Conservation (phyloP, 2,113 vertebrate genomes). For the Casuarius casuarius region DNA sequence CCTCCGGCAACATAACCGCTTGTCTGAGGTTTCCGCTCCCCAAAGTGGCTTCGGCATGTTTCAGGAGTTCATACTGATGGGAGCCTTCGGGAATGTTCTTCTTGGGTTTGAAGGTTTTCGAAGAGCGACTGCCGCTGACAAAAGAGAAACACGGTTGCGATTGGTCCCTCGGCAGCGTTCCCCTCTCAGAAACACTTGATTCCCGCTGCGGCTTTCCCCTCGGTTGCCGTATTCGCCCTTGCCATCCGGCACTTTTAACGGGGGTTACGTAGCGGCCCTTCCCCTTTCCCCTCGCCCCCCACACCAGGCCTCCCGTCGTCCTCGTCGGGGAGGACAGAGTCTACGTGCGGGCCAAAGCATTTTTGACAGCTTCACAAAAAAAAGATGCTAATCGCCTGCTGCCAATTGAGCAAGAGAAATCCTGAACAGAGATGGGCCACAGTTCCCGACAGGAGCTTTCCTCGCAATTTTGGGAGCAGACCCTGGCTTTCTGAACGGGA, state of each 20-base stretch:
- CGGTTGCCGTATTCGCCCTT: background rate
- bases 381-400: too few species aligned
- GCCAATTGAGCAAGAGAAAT: background rate
- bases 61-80: conserved; percentile 95
- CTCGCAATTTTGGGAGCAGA: background rate
- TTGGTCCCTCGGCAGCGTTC: background rate
- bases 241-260: rapidly evolving
- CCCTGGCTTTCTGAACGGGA: background rate
- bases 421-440: background rate
- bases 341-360: rapidly evolving
- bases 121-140: conserved; percentile 88
- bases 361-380: background rate
- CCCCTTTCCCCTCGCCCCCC: background rate
- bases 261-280: background rate
- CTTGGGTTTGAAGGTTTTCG: conserved; percentile 97
- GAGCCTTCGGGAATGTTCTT: conserved; percentile 97
- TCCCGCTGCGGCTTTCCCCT: background rate
- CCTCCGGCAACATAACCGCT: conserved; percentile 94
- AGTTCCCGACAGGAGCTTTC: background rate
- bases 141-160: background rate
- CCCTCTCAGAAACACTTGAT: background rate
- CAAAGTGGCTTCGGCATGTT: conserved; percentile 93
- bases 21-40: conserved; percentile 94
- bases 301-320: background rate
- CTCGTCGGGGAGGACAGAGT: background rate